Conservation (phyloP, 2,888 invertebrate genomes). For the Pterostichus niger region DNA sequence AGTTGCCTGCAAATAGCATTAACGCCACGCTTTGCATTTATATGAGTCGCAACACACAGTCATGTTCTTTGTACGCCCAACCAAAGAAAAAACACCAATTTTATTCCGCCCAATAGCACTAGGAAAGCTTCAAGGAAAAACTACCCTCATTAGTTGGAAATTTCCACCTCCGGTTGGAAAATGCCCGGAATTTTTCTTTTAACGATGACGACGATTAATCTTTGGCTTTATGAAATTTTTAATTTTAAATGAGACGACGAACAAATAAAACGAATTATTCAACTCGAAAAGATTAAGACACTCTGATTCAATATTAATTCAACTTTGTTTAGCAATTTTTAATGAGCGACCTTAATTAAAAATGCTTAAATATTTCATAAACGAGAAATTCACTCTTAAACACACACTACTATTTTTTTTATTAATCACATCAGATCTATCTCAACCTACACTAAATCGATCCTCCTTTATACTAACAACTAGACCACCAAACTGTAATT, state of each 20-base stretch:
- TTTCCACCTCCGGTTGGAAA: background rate
- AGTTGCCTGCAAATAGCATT: constrained; percentile 68
- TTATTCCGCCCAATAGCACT: constrained; percentile 57
- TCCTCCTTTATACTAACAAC: background rate
- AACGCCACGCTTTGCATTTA: constrained; percentile 72
- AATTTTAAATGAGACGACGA: background rate
- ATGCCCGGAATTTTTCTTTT: background rate
- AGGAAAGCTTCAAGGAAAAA: constrained; percentile 40
- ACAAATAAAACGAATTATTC: background rate
- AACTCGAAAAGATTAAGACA: background rate
- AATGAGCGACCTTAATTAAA: background rate
- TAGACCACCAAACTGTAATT: background rate
- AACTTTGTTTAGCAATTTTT: background rate
- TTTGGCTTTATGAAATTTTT: constrained; percentile 1
- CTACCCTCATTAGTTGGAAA: constrained; percentile 46
- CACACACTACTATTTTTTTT: no score
- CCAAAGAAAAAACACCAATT: constrained; percentile 46
- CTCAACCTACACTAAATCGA: no score
- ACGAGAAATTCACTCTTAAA: background rate
- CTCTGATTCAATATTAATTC: no score
- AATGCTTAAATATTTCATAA: background rate
- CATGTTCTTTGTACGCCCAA: constrained; percentile 38
- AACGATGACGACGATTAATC: constrained; percentile 1
- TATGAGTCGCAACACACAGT: constrained; percentile 69
- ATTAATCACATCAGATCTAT: background rate